Evolutionary conservation across 1,140 invertebrate species (phyloP).

Genomic region (Cherax quadricarinatus): DNA sequence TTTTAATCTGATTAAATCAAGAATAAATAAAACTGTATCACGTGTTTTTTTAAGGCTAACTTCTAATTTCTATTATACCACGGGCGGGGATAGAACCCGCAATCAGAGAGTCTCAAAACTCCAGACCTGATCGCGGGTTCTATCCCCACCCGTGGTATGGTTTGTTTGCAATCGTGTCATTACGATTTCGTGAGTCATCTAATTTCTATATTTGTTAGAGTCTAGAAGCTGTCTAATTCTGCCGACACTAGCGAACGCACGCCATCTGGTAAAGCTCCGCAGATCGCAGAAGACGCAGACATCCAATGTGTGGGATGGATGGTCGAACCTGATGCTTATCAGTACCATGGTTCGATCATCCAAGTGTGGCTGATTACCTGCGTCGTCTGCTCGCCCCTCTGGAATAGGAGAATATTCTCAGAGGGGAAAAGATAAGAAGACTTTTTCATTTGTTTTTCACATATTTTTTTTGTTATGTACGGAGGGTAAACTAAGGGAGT

Average conservation of each 20-base stretch:
- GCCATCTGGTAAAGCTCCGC: slow-evolving; percentile 32
- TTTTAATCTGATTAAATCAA: slow-evolving; percentile 35
- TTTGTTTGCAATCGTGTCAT: too few species aligned
- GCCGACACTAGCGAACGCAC: slow-evolving; percentile 31
- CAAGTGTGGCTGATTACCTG: not conserved
- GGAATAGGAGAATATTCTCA: not conserved
- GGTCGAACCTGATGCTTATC: not conserved
- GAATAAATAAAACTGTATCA: slow-evolving; percentile 11
- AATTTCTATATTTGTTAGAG: slow-evolving; percentile 19
- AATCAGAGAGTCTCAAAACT: too few species aligned
- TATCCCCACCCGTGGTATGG: too few species aligned
- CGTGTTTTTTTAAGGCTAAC: slow-evolving; percentile 15
- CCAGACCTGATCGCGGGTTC: too few species aligned
- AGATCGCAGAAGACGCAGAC: not conserved
- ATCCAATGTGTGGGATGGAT: too few species aligned
- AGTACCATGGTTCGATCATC: not conserved
- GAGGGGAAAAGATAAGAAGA: not conserved
- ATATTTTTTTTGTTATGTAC: not conserved
- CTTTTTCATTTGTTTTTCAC: not conserved
- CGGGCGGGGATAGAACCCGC: too few species aligned
- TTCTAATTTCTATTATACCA: too few species aligned
- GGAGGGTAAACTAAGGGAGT: slow-evolving; percentile 8
- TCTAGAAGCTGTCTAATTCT: slow-evolving; percentile 34
- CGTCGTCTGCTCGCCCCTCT: not conserved
- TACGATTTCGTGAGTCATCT: too few species aligned